A percentile compares a stretch with the other conserved stretches of the same genome.
Evolutionary conservation across 2,113 vertebrate genomes (phyloP).

Genomic region (Isurus oxyrinchus): DNA sequence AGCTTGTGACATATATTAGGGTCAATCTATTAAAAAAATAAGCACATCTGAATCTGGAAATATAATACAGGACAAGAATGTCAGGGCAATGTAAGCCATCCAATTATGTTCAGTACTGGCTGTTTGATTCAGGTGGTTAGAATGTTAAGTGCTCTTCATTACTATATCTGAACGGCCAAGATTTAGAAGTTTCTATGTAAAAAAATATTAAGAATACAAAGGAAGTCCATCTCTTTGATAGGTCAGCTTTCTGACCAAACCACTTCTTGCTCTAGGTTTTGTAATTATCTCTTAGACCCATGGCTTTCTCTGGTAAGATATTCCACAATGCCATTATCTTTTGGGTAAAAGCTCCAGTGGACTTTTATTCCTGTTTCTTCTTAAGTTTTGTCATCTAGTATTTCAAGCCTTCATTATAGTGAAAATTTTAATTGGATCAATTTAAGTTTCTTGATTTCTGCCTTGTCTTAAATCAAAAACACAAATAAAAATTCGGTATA

Average conservation of each 20-base stretch:
- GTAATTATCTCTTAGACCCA: background rate
- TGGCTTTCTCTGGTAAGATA: background rate
- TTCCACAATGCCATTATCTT: background rate
- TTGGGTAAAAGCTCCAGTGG: background rate
- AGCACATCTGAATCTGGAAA: background rate
- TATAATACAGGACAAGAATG: background rate
- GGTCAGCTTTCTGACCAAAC: background rate
- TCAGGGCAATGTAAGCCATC: background rate
- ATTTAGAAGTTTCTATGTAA: background rate
- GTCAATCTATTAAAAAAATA: background rate
- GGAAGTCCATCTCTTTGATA: background rate
- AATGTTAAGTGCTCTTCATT: background rate
- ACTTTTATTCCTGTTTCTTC: background rate
- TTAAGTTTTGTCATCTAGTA: background rate
- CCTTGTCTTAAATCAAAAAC: background rate
- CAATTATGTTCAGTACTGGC: background rate
- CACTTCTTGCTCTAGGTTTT: background rate
- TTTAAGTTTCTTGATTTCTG: constrained; percentile 5
- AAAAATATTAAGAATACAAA: background rate
- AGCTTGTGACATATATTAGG: background rate
- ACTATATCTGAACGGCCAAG: background rate
- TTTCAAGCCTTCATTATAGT: background rate
- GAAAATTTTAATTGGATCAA: background rate
- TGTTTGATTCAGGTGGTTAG: background rate
- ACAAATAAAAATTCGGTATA: background rate